Evolutionary conservation across 2,797 vertebrate genomes (phyloP), one percentile per base, ranked within the genome.

Genomic region (Enteromius afrohamiltoni): DNA sequence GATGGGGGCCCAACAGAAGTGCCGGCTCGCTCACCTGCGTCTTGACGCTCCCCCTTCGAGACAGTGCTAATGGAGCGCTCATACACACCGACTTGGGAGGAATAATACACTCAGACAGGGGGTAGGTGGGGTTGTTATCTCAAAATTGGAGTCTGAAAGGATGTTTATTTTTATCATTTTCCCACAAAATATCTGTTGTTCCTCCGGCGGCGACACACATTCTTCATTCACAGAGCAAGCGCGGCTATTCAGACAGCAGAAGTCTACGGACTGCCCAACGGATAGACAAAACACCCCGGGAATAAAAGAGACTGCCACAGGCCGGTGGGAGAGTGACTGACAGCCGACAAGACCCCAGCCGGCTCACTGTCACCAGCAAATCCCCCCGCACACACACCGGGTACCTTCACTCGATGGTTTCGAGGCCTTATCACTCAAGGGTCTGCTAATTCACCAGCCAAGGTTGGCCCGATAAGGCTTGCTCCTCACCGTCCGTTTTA

Each of bases 361-460:
- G 93, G 88, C 87, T 89, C 92, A 92, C 94, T 94, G 93, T 95
- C 94, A 94, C 86, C 37, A 8, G 26, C 81, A 86, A 83, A 69
- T 84, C 83, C 82, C 86, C n/a, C 80, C 53, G 51, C 79, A 68
- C 58, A 65, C 49, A 69, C 40, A 64, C 34, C 47, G 45, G 77
- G 79, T 71, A 45, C 90, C 91, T 89, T 91, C 91, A 92, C 92
- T 91, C 90, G 91, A 93, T 93, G 91, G 91, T 93, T 94, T 93
- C 93, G 91, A 93, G 94, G 92, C 92, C 94, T 96, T 96, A 96
- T 97, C 95, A 95, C 94, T 96, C 95, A 94, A 93, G 93, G 93
- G 93, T 93, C 93, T 92, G 93, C 94, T 97, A 96, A 96, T 96
- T 96, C 95, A 94, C 93, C 95, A 94, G 93, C 92, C 92, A 91